Conservation (phyloP, 35 echinoderm and acorn worm genomes). For the Hemicentrotus pulcherrimus region DNA sequence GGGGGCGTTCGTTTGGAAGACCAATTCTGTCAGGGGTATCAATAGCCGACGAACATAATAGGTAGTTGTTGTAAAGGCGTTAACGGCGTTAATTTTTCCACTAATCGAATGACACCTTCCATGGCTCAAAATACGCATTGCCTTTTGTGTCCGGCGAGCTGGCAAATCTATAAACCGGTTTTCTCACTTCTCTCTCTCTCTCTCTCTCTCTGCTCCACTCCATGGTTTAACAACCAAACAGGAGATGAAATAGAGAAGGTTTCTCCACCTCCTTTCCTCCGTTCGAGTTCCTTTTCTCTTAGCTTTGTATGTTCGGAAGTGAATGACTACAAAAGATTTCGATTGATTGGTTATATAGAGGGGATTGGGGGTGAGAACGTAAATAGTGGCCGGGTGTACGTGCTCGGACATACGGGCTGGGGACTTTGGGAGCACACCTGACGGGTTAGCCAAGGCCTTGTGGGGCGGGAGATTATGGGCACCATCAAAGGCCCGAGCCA, state of each 20-base stretch:
- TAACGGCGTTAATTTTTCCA: constrained; percentile 47
- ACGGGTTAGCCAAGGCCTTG: background rate
- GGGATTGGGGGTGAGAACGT: background rate
- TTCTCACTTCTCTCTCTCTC: background rate
- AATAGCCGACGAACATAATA: constrained; percentile 31
- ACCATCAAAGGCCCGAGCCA: background rate
- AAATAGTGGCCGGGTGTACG: constrained; percentile 27
- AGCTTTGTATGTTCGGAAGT: constrained; percentile 41
- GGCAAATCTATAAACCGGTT: constrained; percentile 1
- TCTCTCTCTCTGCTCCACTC: background rate
- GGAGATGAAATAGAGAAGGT: background rate
- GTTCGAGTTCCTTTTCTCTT: background rate
- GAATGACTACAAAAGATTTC: constrained; percentile 35
- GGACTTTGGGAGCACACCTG: constrained; percentile 46
- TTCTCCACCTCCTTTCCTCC: background rate
- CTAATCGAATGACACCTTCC: constrained; percentile 47
- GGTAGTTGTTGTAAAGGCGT: constrained; percentile 25
- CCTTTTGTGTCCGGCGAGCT: background rate
- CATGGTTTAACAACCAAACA: background rate
- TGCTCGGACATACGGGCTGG: constrained; percentile 25
- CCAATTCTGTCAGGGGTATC: constrained; percentile 25
- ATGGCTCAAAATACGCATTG: constrained; percentile 39
- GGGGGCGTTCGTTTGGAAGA: background rate
- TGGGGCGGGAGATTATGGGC: background rate
- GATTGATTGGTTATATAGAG: constrained; percentile 28